Evolutionary conservation across 2,113 vertebrate genomes (phyloP).

Genomic region (Pedetes capensis): DNA sequence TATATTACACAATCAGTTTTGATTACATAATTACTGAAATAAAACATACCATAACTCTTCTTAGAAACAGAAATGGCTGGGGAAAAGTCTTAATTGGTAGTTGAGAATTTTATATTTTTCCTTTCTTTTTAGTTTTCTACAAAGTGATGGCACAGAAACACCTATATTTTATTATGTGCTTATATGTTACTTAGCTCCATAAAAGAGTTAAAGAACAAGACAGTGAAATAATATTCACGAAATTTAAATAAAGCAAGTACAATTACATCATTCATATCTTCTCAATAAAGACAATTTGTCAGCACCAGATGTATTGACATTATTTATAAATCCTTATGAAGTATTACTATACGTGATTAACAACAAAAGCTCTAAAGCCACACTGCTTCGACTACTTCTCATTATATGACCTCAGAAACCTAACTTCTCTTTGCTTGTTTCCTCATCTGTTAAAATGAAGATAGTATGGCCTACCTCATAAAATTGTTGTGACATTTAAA

Average conservation of each 20-base stretch:
- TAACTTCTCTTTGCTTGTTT: neutral
- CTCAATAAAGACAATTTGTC: neutral
- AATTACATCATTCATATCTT: neutral
- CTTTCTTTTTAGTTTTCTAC: conserved; percentile 26
- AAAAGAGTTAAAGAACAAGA: conserved; percentile 42
- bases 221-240: neutral
- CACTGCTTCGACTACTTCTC: neutral
- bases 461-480: neutral
- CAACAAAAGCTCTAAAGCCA: neutral
- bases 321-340: neutral
- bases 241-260: conserved; percentile 24
- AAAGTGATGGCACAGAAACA: neutral
- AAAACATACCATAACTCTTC: neutral
- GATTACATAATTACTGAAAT: neutral
- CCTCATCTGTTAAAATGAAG: neutral
- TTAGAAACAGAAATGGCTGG: neutral
- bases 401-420: neutral
- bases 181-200: neutral
- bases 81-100: neutral
- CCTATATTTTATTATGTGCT: neutral
- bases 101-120: conserved; percentile 7
- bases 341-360: neutral
- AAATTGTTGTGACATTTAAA: neutral
- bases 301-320: neutral
- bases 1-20: conserved; percentile 9